Conservation (phyloP, 1,140 invertebrate genomes). For the Diachasmimorpha longicaudata region DNA sequence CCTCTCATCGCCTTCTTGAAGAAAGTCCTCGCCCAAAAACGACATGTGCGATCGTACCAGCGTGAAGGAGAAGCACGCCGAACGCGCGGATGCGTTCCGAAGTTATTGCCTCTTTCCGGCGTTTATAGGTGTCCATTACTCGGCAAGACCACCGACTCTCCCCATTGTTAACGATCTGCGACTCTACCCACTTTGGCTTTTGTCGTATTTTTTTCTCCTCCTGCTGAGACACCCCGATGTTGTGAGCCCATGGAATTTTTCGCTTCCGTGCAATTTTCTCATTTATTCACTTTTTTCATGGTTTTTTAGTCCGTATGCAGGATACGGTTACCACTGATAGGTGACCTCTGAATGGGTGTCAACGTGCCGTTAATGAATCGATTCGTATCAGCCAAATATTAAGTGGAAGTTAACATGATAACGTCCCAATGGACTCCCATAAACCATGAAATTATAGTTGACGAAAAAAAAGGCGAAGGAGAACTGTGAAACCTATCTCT, state of each 20-base stretch:
- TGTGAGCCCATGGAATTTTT: background rate
- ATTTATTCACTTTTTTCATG: background rate
- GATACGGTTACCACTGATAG: background rate
- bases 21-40: constrained; percentile 3
- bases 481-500: background rate
- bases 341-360: constrained; percentile 5
- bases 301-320: background rate
- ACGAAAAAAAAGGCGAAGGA: background rate
- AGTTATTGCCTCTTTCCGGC: constrained; percentile 57
- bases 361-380: constrained; percentile 2
- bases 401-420: constrained; percentile 11
- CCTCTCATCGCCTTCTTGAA: background rate
- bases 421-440: constrained; percentile 10
- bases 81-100: constrained; percentile 44
- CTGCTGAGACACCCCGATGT: background rate
- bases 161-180: constrained; percentile 43
- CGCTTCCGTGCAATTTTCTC: background rate
- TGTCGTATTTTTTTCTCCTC: background rate
- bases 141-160: constrained; percentile 32
- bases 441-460: constrained; percentile 15
- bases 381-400: constrained; percentile 12
- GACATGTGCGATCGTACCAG: constrained; percentile 27
- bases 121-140: constrained; percentile 55
- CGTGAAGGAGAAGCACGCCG: constrained; percentile 25
- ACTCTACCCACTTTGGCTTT: constrained; percentile 22